Evolutionary conservation across 2,113 vertebrate genomes (phyloP).

Genomic region (Urocynchramus pylzowi): DNA sequence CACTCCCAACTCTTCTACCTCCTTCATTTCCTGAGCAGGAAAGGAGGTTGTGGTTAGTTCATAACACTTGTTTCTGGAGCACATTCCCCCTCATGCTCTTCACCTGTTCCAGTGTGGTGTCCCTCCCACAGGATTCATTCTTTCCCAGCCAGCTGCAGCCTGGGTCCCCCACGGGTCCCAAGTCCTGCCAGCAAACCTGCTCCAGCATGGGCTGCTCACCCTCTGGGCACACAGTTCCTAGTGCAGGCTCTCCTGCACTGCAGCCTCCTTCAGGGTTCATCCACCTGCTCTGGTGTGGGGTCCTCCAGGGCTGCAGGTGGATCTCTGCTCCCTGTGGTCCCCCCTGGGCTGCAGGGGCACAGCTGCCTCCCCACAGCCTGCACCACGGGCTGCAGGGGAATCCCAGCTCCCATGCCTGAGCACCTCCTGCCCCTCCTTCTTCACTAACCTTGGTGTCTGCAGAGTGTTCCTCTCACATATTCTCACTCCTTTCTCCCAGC

Average conservation of each 20-base stretch:
- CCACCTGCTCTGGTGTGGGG: fast-evolving
- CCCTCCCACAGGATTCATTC: background rate
- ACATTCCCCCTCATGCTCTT: background rate
- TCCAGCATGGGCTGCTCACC: fast-evolving
- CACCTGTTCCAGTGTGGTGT: background rate
- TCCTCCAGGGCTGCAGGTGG: background rate
- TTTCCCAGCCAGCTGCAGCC: fast-evolving
- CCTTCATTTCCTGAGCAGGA: background rate
- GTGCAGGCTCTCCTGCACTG: fast-evolving
- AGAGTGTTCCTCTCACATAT: background rate
- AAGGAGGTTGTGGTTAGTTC: background rate
- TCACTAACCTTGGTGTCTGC: background rate
- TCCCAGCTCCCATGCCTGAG: fast-evolving
- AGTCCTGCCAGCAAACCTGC: background rate
- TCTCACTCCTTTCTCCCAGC: background rate
- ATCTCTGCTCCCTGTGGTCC: background rate
- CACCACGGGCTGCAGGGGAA: background rate
- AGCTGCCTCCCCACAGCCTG: background rate
- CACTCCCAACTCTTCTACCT: background rate
- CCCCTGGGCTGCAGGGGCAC: background rate
- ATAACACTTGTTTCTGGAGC: background rate
- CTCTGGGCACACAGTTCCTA: fast-evolving
- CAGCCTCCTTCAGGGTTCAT: background rate
- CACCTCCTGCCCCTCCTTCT: background rate
- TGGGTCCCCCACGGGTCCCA: fast-evolving